A percentile compares a stretch with the other conserved stretches of the same genome.
Conservation (phyloP, 2,888 invertebrate genomes). For the Chalcis sispes region DNA sequence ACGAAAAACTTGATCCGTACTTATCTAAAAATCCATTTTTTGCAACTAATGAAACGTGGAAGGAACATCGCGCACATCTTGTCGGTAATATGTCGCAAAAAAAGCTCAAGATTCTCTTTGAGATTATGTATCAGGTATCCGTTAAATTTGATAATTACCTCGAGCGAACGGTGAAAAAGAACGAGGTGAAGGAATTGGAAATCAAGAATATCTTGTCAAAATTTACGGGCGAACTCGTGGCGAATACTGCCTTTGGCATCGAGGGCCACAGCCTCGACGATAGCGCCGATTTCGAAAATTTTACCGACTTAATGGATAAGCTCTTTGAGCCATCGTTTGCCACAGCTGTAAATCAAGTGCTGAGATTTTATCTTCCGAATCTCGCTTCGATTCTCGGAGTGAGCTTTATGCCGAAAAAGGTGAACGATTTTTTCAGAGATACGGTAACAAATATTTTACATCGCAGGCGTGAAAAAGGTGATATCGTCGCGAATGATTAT, state of each 20-base stretch:
- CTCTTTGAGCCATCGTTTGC: conserved; percentile 61
- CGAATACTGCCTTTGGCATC: conserved; percentile 64
- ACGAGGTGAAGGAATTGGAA: conserved; percentile 56
- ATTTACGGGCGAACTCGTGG: conserved; percentile 66
- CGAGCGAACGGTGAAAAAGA: not conserved
- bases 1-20: conserved; percentile 21
- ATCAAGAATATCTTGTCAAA: conserved; percentile 60
- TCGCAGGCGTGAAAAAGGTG: conserved; percentile 65
- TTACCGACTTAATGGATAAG: conserved; percentile 46
- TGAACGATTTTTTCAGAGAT: conserved; percentile 62
- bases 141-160: conserved; percentile 44
- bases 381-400: conserved; percentile 52
- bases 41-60: conserved; percentile 29
- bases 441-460: conserved; percentile 61
- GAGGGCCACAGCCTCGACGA: conserved; percentile 65
- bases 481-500: conserved; percentile 70
- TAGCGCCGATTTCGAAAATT: conserved; percentile 36
- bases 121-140: conserved; percentile 30
- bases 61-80: conserved; percentile 1
- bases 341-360: conserved; percentile 33
- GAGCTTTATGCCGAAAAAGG: conserved; percentile 57
- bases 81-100: conserved; percentile 43
- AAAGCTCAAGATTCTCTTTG: conserved; percentile 41
- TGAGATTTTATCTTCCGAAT: conserved; percentile 57
- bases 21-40: conserved; percentile 52